Evolutionary conservation across 2,888 invertebrate genomes (phyloP), one percentile per base, ranked within the genome.

Genomic region (Chrysina gloriosa): DNA sequence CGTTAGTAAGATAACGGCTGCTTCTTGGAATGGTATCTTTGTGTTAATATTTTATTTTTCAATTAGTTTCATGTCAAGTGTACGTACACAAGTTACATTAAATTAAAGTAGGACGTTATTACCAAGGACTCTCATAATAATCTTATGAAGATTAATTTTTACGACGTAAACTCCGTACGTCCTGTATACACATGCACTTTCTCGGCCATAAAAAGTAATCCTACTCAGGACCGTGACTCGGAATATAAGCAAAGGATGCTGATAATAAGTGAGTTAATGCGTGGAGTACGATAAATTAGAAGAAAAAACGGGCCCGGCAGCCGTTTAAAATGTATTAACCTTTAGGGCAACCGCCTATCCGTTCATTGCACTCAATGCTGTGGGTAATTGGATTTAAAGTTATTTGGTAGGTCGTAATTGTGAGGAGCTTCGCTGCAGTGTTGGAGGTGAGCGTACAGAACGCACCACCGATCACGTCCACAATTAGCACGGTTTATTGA

Each of bases 241-340:
- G 19, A 16, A 42, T 16, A 31, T 31, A 19, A 31, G 52, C 19
- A 21, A 42, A 61, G 42, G 58, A 61, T 61, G 58, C 58, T 61
- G 58, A 61, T 61, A 61, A 61, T 61, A 61, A 42, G 16, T 14
- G 14, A 61, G 42, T 61, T 61, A 61, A 61, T 61, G 42, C 21
- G 19, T 16, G 23, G 36, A 27, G 42, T 61, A 45, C 39, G 58
- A 61, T 61, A 61, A 61, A 61, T 61, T 61, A 61, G 42, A 36
- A 61, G 58, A 61, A 61, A 58, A 27, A 42, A 61, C 58, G 25
- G 42, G 21, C 19, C 6, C 52, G 52, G 52, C 52, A 61, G 16
- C 25, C 58, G 29, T 61, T 61, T 61, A 61, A 61, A 61, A 61
- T 61, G 42, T 61, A 61, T 61, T 61, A 61, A 61, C 58, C 58